A percentile compares a stretch with the other conserved stretches of the same genome.
phyloP scores from a whole-genome alignment of 2,888 invertebrate genomes.

The Hirtodrosophila trivittata region DNA sequence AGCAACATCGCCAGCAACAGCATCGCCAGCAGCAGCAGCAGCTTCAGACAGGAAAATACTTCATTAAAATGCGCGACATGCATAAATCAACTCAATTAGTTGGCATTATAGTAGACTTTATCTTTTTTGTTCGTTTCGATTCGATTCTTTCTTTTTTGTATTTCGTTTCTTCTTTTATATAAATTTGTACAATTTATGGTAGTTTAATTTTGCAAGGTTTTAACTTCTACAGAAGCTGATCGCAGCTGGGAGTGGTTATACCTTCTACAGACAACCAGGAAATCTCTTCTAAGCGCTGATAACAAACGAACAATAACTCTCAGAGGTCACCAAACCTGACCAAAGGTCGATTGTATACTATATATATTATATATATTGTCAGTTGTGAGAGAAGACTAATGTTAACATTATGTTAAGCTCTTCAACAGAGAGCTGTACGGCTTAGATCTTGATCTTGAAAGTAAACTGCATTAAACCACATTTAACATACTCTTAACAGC shows the following conservation, averaged over 20 bases:
- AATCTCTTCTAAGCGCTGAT: slow-evolving; percentile 6
- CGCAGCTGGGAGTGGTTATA: slow-evolving; percentile 8
- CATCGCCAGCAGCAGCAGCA: neutral
- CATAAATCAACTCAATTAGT: slow-evolving; percentile 78
- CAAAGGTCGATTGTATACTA: too few relatives aligned
- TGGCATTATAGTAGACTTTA: slow-evolving; percentile 56
- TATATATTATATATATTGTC: too few relatives aligned
- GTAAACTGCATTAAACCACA: too few relatives aligned
- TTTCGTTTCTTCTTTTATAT: too few relatives aligned
- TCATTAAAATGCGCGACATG: slow-evolving; percentile 69
- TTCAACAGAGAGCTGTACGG: too few relatives aligned
- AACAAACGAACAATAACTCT: neutral
- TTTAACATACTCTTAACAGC: too few relatives aligned
- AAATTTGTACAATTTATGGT: slow-evolving; percentile 1
- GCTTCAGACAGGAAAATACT: slow-evolving; percentile 39
- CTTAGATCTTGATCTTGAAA: too few relatives aligned
- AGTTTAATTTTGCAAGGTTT: slow-evolving; percentile 20
- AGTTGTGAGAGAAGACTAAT: too few relatives aligned
- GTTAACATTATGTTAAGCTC: too few relatives aligned
- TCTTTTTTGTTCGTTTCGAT: slow-evolving; percentile 7
- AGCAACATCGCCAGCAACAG: neutral
- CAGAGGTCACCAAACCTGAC: slow-evolving; percentile 10
- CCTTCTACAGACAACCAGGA: neutral
- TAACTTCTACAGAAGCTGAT: slow-evolving; percentile 21
- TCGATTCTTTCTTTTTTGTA: neutral